Conservation (phyloP, 2,797 vertebrate genomes). For the Tinamus major region DNA sequence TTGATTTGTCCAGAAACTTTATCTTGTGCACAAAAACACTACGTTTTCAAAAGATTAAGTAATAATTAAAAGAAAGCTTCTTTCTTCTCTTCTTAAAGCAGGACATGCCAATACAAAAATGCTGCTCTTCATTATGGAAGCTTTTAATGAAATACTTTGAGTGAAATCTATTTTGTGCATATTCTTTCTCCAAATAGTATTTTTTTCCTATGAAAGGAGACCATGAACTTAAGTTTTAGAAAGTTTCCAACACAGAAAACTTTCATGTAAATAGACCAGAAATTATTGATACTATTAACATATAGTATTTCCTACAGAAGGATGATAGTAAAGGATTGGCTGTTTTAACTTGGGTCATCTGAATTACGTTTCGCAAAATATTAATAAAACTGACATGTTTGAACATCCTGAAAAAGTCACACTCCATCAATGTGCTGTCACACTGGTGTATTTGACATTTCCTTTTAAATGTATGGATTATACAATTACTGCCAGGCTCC, state of each 20-base stretch:
- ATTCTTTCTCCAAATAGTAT: background rate
- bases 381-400: slow-evolving; percentile 67
- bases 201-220: background rate
- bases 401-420: slow-evolving; percentile 65
- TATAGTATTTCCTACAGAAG: background rate
- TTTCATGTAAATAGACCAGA: background rate
- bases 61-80: too few species aligned
- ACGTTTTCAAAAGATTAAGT: background rate
- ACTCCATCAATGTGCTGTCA: slow-evolving; percentile 46
- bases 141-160: background rate
- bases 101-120: background rate
- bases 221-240: background rate
- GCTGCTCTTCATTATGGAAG: background rate
- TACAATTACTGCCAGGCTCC: slow-evolving; percentile 58
- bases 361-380: slow-evolving; percentile 64
- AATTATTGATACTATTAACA: background rate
- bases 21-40: background rate
- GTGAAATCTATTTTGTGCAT: background rate
- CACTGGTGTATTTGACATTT: slow-evolving; percentile 40
- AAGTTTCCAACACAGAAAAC: background rate
- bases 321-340: slow-evolving; percentile 9
- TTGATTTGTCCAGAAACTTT: background rate
- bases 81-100: background rate
- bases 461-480: slow-evolving; percentile 59
- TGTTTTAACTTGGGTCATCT: slow-evolving; percentile 20